phyloP scores from a whole-genome alignment of 2,888 invertebrate species.

The Thalpophila matura region DNA sequence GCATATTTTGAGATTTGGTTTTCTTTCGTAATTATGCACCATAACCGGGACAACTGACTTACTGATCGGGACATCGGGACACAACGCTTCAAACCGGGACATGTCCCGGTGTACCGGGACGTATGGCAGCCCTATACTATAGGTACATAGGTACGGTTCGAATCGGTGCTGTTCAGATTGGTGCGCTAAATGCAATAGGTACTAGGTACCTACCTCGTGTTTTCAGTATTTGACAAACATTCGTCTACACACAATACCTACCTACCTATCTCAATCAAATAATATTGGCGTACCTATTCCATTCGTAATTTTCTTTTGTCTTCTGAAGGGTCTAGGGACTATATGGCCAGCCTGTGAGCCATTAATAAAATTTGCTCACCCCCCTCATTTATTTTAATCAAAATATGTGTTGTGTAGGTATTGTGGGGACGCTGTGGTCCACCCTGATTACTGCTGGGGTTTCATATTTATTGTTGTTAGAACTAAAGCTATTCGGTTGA shows the following conservation, averaged over 20 bases:
- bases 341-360: constrained; percentile 53
- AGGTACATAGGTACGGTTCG: too few relatives aligned
- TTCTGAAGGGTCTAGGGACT: constrained; percentile 57
- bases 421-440: constrained; percentile 68
- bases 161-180: too few relatives aligned
- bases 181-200: too few relatives aligned
- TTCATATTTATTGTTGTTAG: constrained; percentile 68
- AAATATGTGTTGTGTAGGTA: constrained; percentile 67
- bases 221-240: constrained; percentile 1
- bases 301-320: constrained; percentile 45
- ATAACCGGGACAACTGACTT: too few relatives aligned
- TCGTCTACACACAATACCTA: constrained; percentile 5
- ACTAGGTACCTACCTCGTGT: too few relatives aligned
- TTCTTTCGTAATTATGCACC: too few relatives aligned
- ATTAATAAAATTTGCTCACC: constrained; percentile 77
- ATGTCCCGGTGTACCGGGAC: too few relatives aligned
- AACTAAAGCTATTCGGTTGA: constrained; percentile 56
- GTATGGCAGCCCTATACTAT: too few relatives aligned
- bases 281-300: constrained; percentile 17
- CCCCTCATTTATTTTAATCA: constrained; percentile 78
- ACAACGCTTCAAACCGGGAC: too few relatives aligned
- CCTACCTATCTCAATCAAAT: constrained; percentile 26
- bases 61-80: too few relatives aligned
- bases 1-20: too few relatives aligned
- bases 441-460: constrained; percentile 73